phyloP scores from a whole-genome alignment of 2,113 vertebrate species.

The Pteruthius melanotis region DNA sequence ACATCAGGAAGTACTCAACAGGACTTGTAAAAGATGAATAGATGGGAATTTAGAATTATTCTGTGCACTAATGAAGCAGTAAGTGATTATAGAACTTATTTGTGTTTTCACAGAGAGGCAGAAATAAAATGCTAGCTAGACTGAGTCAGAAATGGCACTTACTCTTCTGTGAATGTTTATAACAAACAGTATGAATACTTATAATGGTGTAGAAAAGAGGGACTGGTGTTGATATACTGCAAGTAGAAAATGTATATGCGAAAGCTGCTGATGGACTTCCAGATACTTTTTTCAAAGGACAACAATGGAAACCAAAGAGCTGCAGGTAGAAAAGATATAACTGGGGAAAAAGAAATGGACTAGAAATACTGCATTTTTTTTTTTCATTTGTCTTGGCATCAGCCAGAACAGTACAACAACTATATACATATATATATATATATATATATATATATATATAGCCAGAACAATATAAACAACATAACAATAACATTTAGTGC shows the following conservation, averaged over 20 bases:
- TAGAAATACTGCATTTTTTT: background rate
- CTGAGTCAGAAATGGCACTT: background rate
- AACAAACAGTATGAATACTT: background rate
- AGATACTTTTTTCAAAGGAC: background rate
- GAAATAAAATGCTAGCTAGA: background rate
- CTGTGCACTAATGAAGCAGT: background rate
- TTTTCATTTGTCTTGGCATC: background rate
- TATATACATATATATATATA: too few relatives aligned
- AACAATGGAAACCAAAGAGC: background rate
- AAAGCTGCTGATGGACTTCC: background rate
- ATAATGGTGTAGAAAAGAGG: background rate
- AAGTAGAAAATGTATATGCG: accelerated
- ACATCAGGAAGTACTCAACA: background rate
- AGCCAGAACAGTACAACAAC: background rate
- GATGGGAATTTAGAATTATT: background rate
- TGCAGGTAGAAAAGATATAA: background rate
- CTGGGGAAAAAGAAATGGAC: accelerated
- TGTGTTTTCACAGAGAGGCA: background rate
- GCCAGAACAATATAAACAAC: too few relatives aligned
- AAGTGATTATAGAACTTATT: background rate
- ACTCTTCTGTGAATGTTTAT: background rate
- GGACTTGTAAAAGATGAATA: background rate
- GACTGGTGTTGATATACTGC: background rate
- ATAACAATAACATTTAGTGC: background rate
- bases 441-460: too few relatives aligned